Conservation (phyloP, 2,888 invertebrate species). For the Xanthia togata region DNA sequence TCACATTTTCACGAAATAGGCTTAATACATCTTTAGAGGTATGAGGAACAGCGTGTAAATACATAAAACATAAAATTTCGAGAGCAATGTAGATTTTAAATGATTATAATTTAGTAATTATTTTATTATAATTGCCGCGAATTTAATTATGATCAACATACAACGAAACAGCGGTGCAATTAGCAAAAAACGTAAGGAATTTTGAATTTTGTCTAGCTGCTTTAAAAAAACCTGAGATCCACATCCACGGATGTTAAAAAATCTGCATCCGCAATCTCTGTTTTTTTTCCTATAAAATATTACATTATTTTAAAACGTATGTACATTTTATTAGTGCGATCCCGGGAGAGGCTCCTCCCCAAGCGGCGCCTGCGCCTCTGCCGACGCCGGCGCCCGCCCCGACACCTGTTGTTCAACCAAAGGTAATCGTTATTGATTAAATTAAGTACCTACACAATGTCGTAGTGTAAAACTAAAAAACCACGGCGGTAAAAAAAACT, state of each 20-base stretch:
- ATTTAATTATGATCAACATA: not conserved
- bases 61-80: too few species aligned
- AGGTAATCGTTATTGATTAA: slow-evolving; percentile 37
- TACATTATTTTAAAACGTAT: not conserved
- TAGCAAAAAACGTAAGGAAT: not conserved
- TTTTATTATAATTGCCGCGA: not conserved
- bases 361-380: slow-evolving; percentile 58
- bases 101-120: too few species aligned
- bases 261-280: too few species aligned
- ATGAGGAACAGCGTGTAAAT: too few species aligned
- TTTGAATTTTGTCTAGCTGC: not conserved
- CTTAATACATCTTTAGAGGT: too few species aligned
- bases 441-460: not conserved
- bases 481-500: too few species aligned
- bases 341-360: slow-evolving; percentile 75
- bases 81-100: too few species aligned
- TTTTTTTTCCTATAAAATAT: not conserved
- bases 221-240: too few species aligned
- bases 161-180: not conserved
- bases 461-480: not conserved
- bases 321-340: slow-evolving; percentile 64
- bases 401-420: slow-evolving; percentile 24
- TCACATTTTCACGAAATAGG: too few species aligned
- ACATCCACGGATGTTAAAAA: too few species aligned
- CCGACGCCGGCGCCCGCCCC: slow-evolving; percentile 24